Evolutionary conservation across 2,113 vertebrate species (phyloP).

Genomic region (Rostratula benghalensis): DNA sequence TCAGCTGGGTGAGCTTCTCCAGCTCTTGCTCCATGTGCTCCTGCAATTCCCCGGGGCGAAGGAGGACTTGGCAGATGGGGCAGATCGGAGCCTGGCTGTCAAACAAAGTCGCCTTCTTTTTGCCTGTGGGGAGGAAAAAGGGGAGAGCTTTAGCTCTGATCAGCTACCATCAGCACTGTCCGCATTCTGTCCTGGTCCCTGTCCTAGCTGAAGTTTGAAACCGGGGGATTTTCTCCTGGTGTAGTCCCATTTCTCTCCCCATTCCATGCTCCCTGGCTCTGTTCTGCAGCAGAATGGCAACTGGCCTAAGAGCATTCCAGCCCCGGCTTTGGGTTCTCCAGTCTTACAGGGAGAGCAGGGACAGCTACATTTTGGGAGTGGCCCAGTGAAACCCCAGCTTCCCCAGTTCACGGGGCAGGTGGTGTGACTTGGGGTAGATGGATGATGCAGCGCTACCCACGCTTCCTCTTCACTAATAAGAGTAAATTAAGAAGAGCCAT

Average conservation of each 20-base stretch:
- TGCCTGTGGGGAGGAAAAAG: conserved; percentile 79
- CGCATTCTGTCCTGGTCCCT: background rate
- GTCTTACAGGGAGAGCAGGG: background rate
- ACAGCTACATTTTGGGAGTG: background rate
- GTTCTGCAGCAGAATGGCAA: background rate
- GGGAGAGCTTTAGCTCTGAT: background rate
- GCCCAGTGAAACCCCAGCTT: background rate
- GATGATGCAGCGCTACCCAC: background rate
- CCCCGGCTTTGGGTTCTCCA: background rate
- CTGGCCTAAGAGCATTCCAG: background rate
- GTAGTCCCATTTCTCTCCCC: background rate
- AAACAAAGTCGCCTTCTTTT: conserved; percentile 98
- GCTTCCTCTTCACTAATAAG: background rate
- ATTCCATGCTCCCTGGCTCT: fast-evolving
- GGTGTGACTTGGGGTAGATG: background rate
- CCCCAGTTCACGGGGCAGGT: background rate
- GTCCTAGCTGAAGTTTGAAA: background rate
- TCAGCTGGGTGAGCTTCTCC: conserved; percentile 91
- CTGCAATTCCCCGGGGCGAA: conserved; percentile 93
- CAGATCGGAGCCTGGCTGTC: conserved; percentile 98
- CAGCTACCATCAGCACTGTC: fast-evolving
- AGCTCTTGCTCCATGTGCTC: conserved; percentile 99
- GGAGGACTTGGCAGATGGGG: conserved; percentile 96
- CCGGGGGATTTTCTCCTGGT: background rate
- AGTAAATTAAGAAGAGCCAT: background rate